phyloP scores from a whole-genome alignment of 2,797 vertebrate species.

The Iguana delicatissima region DNA sequence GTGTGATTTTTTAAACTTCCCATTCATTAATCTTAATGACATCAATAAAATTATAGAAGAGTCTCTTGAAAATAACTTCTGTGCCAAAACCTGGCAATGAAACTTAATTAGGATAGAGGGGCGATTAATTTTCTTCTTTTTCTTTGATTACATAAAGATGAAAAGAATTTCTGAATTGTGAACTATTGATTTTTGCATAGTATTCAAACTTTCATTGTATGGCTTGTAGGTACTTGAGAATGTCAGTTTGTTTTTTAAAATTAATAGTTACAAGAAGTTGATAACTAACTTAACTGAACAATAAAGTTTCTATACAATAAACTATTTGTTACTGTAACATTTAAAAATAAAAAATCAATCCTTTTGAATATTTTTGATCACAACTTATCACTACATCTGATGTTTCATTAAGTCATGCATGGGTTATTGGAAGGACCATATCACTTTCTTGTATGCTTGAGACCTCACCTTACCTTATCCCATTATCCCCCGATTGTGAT shows the following conservation, averaged over 20 bases:
- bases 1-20: slow-evolving; percentile 5
- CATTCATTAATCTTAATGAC: slow-evolving; percentile 36
- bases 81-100: slow-evolving; percentile 46
- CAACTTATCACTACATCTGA: not conserved
- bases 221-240: slow-evolving; percentile 3
- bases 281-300: not conserved
- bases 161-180: slow-evolving; percentile 25
- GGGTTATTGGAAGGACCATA: not conserved
- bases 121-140: slow-evolving; percentile 31
- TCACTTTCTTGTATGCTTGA: not conserved
- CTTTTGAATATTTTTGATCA: not conserved
- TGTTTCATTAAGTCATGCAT: not conserved
- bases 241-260: not conserved
- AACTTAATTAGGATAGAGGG: slow-evolving; percentile 18
- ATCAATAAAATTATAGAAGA: slow-evolving; percentile 46
- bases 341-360: not conserved
- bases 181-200: slow-evolving; percentile 27
- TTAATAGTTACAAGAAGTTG: not conserved
- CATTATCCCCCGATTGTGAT: too few relatives aligned
- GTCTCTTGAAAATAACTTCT: slow-evolving; percentile 13
- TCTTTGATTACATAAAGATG: slow-evolving; percentile 6
- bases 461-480: too few relatives aligned
- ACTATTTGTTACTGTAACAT: not conserved
- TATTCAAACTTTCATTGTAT: slow-evolving; percentile 30
- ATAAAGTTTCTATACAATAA: slow-evolving; percentile 10